These are phyloP conservation scores for Bursaphelenchus mucronatus DNA, from an alignment of 1,140 invertebrate genomes.

Conservation along the genomic window DNA sequence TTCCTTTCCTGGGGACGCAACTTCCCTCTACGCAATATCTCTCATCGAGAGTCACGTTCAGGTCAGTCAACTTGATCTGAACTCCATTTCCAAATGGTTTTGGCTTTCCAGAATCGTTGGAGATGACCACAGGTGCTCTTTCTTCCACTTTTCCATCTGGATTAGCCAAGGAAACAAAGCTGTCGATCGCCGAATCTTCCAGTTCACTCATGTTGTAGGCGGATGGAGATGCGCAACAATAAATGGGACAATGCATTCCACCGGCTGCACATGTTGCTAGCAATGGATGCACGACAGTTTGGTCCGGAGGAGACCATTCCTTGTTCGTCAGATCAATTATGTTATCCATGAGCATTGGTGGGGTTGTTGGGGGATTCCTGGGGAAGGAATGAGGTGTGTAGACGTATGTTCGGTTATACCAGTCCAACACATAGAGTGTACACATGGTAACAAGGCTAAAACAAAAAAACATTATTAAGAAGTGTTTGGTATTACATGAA, in stretches of 20 bases:
- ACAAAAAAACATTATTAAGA: neutral
- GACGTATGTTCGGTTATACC: conserved; percentile 50
- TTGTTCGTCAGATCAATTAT: conserved; percentile 17
- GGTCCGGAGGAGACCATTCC: conserved; percentile 16
- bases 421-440: conserved; percentile 48
- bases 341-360: conserved; percentile 25
- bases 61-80: conserved; percentile 9
- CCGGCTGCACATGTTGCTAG: conserved; percentile 10
- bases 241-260: neutral
- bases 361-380: conserved; percentile 14
- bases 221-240: conserved; percentile 3
- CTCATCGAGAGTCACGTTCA: conserved; percentile 48
- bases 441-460: conserved; percentile 44
- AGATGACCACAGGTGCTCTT: neutral
- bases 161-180: conserved; percentile 4
- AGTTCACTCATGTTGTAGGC: conserved; percentile 4
- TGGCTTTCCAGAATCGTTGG: conserved; percentile 24
- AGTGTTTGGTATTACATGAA: neutral
- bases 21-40: conserved; percentile 42
- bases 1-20: conserved; percentile 35
- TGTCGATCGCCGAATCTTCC: neutral
- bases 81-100: conserved; percentile 10
- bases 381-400: conserved; percentile 23
- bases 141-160: conserved; percentile 2
- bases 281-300: conserved; percentile 12